phyloP scores from a whole-genome alignment of 2,888 invertebrate species.

The Heterodera filipjevi region DNA sequence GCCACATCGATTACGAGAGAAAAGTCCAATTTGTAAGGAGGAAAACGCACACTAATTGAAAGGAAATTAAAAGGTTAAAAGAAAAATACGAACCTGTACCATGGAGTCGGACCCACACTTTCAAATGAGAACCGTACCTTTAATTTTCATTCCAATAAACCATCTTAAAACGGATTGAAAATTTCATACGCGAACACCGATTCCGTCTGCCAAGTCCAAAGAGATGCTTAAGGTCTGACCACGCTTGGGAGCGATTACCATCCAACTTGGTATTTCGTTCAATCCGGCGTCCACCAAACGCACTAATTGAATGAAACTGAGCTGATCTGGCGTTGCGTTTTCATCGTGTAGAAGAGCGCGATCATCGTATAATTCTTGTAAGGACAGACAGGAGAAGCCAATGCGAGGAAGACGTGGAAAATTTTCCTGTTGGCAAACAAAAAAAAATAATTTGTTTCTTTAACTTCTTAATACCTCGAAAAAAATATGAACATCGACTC shows the following conservation, averaged over 20 bases:
- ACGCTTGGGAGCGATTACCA: conserved; percentile 6
- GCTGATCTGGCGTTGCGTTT: conserved; percentile 7
- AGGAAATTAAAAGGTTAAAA: neutral
- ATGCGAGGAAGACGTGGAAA: conserved; percentile 19
- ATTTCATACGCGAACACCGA: conserved; percentile 4
- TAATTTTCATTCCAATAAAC: neutral
- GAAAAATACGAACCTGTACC: conserved; percentile 18
- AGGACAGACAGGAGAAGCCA: conserved; percentile 20
- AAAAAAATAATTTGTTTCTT: neutral
- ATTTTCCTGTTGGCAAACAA: conserved; percentile 17
- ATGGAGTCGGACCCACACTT: neutral
- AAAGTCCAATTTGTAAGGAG: conserved; percentile 15
- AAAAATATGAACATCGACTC: conserved; percentile 15
- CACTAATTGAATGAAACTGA: neutral
- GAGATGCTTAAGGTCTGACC: conserved; percentile 15
- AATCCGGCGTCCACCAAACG: neutral
- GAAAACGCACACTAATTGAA: conserved; percentile 15
- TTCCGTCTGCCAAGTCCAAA: conserved; percentile 14
- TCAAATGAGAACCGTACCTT: neutral
- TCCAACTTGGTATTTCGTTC: neutral
- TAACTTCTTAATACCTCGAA: neutral
- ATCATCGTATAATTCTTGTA: conserved; percentile 15
- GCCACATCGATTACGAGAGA: conserved; percentile 23
- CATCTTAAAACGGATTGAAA: neutral
- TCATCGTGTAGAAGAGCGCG: neutral